These are phyloP conservation scores for Ptilorrhoa leucosticta DNA, from an alignment of 2,113 vertebrate genomes.

Conservation along the genomic window DNA sequence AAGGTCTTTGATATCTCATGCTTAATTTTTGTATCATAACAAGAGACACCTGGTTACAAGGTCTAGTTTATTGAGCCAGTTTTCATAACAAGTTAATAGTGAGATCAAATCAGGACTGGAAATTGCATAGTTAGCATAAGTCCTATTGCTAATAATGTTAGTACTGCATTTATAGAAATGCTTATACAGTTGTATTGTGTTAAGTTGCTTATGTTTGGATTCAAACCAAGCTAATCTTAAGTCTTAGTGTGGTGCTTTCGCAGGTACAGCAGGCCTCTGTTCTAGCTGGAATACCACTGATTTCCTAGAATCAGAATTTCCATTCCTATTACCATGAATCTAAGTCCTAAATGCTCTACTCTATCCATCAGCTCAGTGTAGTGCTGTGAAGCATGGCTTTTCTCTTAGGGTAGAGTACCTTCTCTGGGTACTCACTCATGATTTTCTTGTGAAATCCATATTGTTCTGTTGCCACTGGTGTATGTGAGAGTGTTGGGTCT, in stretches of 20 bases:
- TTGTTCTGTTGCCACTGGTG: background rate
- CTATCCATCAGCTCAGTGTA: accelerated
- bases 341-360: background rate
- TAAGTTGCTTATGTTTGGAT: background rate
- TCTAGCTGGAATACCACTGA: background rate
- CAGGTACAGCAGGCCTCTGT: background rate
- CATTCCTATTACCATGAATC: accelerated
- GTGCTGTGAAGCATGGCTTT: background rate
- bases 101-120: background rate
- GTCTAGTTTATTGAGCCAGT: background rate
- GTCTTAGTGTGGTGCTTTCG: background rate
- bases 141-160: background rate
- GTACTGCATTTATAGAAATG: background rate
- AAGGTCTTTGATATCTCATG: background rate
- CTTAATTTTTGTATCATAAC: background rate
- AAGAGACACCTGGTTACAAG: background rate
- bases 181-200: background rate
- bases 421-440: background rate
- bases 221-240: background rate
- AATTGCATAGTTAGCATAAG: background rate
- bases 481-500: background rate
- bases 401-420: background rate
- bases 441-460: background rate
- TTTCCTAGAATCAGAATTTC: background rate
- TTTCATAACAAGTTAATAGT: background rate